These are phyloP conservation scores for Manduca sexta DNA, from an alignment of 1,140 invertebrate species.

Conservation along the genomic window DNA sequence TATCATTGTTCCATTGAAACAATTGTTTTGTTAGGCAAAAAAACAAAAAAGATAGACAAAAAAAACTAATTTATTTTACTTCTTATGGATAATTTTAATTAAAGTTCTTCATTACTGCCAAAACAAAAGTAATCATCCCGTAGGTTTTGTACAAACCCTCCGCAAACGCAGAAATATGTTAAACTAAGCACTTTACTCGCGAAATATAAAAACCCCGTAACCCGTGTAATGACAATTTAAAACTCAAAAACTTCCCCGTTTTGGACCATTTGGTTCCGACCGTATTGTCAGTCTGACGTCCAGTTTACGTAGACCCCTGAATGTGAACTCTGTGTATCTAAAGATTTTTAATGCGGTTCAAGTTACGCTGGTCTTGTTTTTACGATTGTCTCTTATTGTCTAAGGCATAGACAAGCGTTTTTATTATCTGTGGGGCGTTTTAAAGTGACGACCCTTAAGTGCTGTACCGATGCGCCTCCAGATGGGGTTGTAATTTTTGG, in stretches of 20 bases:
- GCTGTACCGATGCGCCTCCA: conserved; percentile 32
- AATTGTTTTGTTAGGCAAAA: too few relatives aligned
- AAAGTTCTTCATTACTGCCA: background rate
- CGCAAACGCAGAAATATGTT: conserved; percentile 32
- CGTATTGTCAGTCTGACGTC: conserved; percentile 42
- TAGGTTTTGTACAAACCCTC: conserved; percentile 18
- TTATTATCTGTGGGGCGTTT: conserved; percentile 66
- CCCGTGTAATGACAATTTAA: conserved; percentile 60
- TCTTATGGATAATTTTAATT: too few relatives aligned
- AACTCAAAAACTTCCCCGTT: conserved; percentile 32
- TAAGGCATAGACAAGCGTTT: conserved; percentile 61
- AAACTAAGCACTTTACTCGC: conserved; percentile 34
- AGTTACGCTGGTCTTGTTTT: conserved; percentile 25
- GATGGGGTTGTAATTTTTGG: conserved; percentile 12
- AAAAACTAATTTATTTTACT: too few relatives aligned
- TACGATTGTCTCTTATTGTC: conserved; percentile 57
- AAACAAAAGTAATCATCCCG: conserved; percentile 14
- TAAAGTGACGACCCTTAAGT: conserved; percentile 55
- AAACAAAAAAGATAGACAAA: too few relatives aligned
- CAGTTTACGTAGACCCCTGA: conserved; percentile 8
- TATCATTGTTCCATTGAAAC: too few relatives aligned
- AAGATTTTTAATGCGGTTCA: conserved; percentile 7
- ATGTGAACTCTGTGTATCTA: too few relatives aligned
- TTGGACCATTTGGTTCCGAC: conserved; percentile 46
- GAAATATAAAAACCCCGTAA: conserved; percentile 51